These are phyloP conservation scores for Penaeus chinensis DNA, from an alignment of 1,140 invertebrate genomes.

Conservation along the genomic window DNA sequence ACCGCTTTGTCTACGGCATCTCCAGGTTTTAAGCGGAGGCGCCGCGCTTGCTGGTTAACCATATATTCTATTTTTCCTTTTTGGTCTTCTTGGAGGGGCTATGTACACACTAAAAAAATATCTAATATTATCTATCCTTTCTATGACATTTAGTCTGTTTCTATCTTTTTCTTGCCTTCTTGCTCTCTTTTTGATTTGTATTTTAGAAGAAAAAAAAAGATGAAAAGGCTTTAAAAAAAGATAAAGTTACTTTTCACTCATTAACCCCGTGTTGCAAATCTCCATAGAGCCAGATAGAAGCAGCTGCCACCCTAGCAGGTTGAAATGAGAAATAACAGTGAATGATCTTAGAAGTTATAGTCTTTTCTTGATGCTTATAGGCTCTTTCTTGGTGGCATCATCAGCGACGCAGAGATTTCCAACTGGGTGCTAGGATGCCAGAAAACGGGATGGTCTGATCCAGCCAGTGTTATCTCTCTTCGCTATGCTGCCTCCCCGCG, in stretches of 20 bases:
- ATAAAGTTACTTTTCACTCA: too few relatives aligned
- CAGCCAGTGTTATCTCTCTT: constrained; percentile 32
- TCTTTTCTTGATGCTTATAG: constrained; percentile 39
- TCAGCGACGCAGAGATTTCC: constrained; percentile 40
- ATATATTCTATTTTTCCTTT: background rate
- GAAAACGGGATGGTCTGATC: background rate
- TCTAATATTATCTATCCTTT: too few relatives aligned
- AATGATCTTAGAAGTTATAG: constrained; percentile 8
- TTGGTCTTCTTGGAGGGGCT: background rate
- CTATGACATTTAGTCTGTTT: too few relatives aligned
- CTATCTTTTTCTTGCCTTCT: too few relatives aligned
- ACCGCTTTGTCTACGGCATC: constrained; percentile 20
- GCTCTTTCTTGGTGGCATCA: constrained; percentile 44
- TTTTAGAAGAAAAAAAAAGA: too few relatives aligned
- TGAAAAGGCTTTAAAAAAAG: too few relatives aligned
- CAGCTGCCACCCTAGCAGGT: too few relatives aligned
- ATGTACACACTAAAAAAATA: too few relatives aligned
- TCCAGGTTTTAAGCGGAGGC: constrained; percentile 6
- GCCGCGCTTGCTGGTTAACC: background rate
- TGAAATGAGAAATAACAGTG: constrained; percentile 1
- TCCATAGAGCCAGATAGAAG: too few relatives aligned
- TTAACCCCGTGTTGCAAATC: too few relatives aligned
- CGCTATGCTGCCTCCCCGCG: constrained; percentile 37
- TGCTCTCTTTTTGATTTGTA: too few relatives aligned
- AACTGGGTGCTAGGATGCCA: background rate